Evolutionary conservation across 2,113 vertebrate species (phyloP), one percentile per base, ranked within the genome.

Genomic region (Pavo muticus): DNA sequence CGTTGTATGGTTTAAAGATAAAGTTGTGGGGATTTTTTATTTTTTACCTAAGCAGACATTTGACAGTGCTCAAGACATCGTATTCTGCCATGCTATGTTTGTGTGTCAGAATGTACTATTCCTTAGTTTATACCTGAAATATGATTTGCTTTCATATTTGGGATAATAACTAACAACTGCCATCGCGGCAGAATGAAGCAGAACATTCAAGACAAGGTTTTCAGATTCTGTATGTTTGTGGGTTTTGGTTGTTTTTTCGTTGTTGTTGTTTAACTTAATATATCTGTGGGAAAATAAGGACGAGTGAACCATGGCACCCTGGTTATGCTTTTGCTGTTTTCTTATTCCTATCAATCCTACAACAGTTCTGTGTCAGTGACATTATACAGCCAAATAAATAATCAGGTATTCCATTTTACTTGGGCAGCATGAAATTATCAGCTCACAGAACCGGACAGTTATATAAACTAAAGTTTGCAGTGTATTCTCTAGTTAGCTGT

Each of bases 101-200:
- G 1, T 21, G 11, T 64, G 10, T 68, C 45, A 21, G 56, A n/a
- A 65, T 0, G 0, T 10, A 8, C n/a, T 50, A 10, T 18, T 88
- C 37, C 56, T 76, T 76, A 52, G 40, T 32, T 54, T 80, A 11
- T 40, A 40, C 25, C 44, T 79, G 68, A 17, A 42, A 19, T 1
- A 6, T 17, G 61, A 29, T 9, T 2, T 57, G n/a, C 39, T 79
- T 85, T 47, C 19, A 60, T 72, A 10, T 71, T 75, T 29, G 60
- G 35, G 21, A 54, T 48, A 21, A 17, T 52, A 47, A n/a, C 21
- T 63, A 83, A 60, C 2, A 6, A 4, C 39, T 69, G 40, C 42
- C 69, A 81, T 84, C 11, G 4, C 47, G 39, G 17, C 57, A 48
- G 8, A 75, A 9, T 29, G 17, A 63, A 74, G 61, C 5, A 54